Conservation (phyloP, 2,888 invertebrate genomes). For the Polydrusus tereticollis region DNA sequence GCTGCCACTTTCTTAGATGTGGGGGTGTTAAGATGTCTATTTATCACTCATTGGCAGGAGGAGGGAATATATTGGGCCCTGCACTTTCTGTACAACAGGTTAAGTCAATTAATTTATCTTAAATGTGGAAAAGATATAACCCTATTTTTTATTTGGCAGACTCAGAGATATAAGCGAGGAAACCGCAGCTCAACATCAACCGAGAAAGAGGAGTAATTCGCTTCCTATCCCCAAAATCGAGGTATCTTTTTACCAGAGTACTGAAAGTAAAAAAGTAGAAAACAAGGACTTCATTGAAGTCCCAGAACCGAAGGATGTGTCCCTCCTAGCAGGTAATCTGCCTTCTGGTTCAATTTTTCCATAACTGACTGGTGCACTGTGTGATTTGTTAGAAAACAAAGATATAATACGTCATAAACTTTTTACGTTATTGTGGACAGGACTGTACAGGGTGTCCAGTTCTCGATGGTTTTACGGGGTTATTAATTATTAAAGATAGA, state of each 20-base stretch:
- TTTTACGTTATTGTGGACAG: too few species aligned
- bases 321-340: constrained; percentile 73
- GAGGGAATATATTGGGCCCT: constrained; percentile 98
- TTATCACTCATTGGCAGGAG: constrained; percentile 97
- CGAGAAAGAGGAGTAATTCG: constrained; percentile 91
- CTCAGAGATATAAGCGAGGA: constrained; percentile 91
- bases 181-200: constrained; percentile 80
- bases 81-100: constrained; percentile 92
- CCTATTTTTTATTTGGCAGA: constrained; percentile 66
- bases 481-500: too few species aligned
- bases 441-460: too few species aligned
- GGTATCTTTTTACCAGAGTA: constrained; percentile 86
- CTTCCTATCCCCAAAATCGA: constrained; percentile 94
- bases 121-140: neutral
- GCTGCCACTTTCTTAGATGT: constrained; percentile 97
- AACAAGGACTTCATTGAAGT: constrained; percentile 84
- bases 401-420: too few species aligned
- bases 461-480: too few species aligned
- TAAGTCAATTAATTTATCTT: constrained; percentile 12
- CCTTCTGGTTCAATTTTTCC: too few species aligned
- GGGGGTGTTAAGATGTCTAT: constrained; percentile 94
- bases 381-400: too few species aligned
- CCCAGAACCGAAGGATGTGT: constrained; percentile 79
- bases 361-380: too few species aligned
- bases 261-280: constrained; percentile 73